phyloP scores from a whole-genome alignment of 2,113 vertebrate species.

The Sapajus apella region DNA sequence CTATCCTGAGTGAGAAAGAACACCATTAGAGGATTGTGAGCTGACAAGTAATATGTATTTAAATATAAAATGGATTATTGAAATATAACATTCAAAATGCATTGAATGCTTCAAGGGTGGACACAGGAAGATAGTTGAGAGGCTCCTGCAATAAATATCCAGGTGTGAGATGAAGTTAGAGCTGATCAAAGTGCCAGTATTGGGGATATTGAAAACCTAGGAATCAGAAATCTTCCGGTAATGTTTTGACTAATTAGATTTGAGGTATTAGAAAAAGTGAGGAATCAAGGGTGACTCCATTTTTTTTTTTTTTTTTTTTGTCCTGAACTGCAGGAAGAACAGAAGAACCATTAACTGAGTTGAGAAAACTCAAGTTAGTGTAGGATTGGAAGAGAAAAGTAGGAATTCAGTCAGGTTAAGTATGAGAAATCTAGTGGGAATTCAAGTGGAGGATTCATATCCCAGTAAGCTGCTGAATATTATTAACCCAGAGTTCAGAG shows the following conservation, averaged over 20 bases:
- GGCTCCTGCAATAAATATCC: background rate
- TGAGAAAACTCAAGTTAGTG: background rate
- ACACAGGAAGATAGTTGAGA: background rate
- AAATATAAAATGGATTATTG: background rate
- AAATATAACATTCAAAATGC: background rate
- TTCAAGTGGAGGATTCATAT: background rate
- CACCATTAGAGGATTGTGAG: background rate
- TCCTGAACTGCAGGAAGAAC: background rate
- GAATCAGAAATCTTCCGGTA: background rate
- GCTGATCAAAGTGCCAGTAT: background rate
- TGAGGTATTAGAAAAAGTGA: background rate
- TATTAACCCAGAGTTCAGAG: background rate
- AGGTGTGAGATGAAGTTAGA: background rate
- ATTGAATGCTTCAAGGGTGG: background rate
- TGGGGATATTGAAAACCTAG: background rate
- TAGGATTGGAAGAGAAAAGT: background rate
- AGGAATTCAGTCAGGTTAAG: background rate
- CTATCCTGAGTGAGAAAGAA: background rate
- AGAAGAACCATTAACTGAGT: background rate
- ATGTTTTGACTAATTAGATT: background rate
- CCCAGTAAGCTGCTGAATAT: background rate
- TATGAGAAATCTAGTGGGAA: background rate
- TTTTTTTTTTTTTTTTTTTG: background rate
- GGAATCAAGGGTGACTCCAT: background rate
- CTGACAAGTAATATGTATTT: background rate